These are phyloP conservation scores for Cancer borealis DNA, from an alignment of 2,888 invertebrate genomes.

Conservation along the genomic window DNA sequence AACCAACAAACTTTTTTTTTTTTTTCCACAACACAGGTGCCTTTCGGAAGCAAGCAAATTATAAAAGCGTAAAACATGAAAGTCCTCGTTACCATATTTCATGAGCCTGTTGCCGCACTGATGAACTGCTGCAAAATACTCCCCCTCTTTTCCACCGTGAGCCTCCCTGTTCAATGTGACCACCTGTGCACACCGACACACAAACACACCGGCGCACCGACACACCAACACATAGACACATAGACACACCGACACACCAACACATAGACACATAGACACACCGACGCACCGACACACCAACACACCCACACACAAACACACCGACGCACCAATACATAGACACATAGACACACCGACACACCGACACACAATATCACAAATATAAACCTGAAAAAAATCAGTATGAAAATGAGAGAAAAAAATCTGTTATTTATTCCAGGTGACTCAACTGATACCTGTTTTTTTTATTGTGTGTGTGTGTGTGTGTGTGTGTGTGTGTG, in stretches of 20 bases:
- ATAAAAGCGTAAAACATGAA: conserved; percentile 18
- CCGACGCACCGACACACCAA: no score
- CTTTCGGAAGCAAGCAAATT: conserved; percentile 39
- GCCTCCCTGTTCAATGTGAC: background rate
- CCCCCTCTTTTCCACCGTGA: background rate
- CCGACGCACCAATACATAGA: background rate
- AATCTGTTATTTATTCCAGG: background rate
- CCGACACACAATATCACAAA: background rate
- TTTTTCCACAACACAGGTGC: background rate
- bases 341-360: background rate
- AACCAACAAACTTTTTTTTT: background rate
- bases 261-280: no score
- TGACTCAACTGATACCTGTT: background rate
- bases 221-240: no score
- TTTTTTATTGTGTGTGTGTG: background rate
- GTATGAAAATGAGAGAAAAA: background rate
- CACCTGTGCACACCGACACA: background rate
- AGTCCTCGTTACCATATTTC: conserved; percentile 41
- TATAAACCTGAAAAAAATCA: background rate
- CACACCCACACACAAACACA: background rate
- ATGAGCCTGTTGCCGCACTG: conserved; percentile 8
- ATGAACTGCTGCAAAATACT: background rate
- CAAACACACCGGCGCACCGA: no score
- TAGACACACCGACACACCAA: no score
- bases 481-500: conserved; percentile 40